phyloP scores from a whole-genome alignment of 2,113 vertebrate genomes.

The Heptranchias perlo region DNA sequence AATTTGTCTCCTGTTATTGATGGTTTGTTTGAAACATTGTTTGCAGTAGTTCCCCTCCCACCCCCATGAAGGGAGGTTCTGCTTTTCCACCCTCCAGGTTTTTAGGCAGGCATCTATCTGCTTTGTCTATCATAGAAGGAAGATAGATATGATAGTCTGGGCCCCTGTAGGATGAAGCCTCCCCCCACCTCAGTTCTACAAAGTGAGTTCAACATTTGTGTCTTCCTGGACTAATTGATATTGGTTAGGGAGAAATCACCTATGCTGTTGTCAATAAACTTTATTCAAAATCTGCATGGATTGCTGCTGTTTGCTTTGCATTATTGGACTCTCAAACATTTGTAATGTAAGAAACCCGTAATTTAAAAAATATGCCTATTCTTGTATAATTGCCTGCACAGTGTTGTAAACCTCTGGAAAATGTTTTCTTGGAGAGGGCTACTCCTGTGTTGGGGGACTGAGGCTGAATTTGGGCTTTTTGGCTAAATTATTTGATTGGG shows the following conservation, averaged over 20 bases:
- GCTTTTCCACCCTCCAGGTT: not conserved
- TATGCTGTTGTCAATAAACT: not conserved
- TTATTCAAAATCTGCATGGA: not conserved
- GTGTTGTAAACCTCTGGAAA: not conserved
- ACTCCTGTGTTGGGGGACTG: not conserved
- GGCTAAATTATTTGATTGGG: not conserved
- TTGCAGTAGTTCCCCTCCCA: not conserved
- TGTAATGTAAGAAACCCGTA: not conserved
- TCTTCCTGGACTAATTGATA: not conserved
- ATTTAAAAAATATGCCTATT: not conserved
- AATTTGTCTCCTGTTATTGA: not conserved
- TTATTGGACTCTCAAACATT: not conserved
- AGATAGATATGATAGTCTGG: not conserved
- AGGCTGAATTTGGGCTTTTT: not conserved
- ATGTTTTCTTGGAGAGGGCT: not conserved
- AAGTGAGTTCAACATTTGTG: not conserved
- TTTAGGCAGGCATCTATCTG: not conserved
- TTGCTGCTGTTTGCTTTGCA: not conserved
- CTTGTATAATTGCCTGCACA: not conserved
- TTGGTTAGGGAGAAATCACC: not conserved
- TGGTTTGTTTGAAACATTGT: not conserved
- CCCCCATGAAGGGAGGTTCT: not conserved
- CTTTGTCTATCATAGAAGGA: not conserved
- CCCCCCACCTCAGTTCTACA: not conserved
- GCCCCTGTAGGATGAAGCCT: not conserved